Percentiles rank a stretch among this genome's conserved stretches.
These are phyloP conservation scores for Chloroceryle amazona DNA, from an alignment of 2,797 vertebrate species.

Conservation along the genomic window DNA sequence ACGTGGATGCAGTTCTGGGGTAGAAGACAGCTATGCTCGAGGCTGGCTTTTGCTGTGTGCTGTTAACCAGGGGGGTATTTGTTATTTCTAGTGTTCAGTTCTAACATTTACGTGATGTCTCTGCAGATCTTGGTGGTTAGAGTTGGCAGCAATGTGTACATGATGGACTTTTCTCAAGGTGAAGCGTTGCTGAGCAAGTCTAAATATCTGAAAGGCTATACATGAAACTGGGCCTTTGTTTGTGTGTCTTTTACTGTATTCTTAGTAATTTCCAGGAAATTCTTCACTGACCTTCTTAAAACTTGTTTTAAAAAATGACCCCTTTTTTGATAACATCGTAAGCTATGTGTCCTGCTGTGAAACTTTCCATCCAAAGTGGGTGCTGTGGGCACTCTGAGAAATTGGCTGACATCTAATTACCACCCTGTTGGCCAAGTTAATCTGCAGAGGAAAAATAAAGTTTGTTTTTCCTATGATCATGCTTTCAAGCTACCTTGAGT, in stretches of 20 bases:
- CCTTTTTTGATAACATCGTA: neutral
- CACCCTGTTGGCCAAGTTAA: neutral
- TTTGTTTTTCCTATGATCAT: conserved; percentile 21
- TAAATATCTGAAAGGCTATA: neutral
- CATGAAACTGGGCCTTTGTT: neutral
- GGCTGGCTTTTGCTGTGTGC: neutral
- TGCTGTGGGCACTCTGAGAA: neutral
- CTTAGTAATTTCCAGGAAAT: neutral
- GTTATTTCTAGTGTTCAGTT: neutral
- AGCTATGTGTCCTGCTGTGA: neutral
- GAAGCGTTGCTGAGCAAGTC: neutral
- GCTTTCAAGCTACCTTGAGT: neutral
- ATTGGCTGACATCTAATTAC: neutral
- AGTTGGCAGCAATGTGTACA: neutral
- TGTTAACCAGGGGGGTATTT: neutral
- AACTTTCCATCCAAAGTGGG: neutral
- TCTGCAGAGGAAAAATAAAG: neutral
- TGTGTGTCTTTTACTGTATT: neutral
- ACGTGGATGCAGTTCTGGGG: neutral
- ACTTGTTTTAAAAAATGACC: neutral
- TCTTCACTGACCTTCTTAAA: neutral
- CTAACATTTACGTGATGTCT: neutral
- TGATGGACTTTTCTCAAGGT: neutral
- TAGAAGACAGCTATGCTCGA: neutral
- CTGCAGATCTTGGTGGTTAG: neutral